phyloP scores from a whole-genome alignment of 1,140 invertebrate genomes.

The Parasteatoda tepidariorum region DNA sequence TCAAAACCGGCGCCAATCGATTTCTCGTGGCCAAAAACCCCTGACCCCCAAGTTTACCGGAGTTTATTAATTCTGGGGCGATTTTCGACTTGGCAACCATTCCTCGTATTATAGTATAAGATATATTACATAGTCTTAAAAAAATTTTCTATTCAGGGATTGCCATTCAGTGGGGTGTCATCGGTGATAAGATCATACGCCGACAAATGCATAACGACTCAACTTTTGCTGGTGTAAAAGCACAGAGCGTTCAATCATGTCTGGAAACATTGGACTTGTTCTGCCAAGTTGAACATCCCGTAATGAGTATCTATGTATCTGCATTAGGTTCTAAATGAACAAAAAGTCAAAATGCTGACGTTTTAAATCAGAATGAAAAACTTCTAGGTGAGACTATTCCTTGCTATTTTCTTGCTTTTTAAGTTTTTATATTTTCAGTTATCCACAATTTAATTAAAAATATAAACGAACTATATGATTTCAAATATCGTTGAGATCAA shows the following conservation, averaged over 20 bases:
- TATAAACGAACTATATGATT: too few species aligned
- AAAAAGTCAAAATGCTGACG: not conserved
- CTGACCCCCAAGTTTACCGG: too few species aligned
- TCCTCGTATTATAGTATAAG: too few species aligned
- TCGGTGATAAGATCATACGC: slow-evolving; percentile 92
- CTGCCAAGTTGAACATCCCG: slow-evolving; percentile 1
- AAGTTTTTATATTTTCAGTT: too few species aligned
- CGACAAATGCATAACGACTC: slow-evolving; percentile 76
- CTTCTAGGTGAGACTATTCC: slow-evolving; percentile 28
- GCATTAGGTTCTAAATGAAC: not conserved
- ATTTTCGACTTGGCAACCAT: too few species aligned
- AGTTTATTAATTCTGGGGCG: too few species aligned
- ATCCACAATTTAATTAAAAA: too few species aligned
- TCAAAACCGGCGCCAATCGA: too few species aligned
- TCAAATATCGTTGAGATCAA: too few species aligned
- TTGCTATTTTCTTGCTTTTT: too few species aligned
- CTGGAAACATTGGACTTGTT: slow-evolving; percentile 15
- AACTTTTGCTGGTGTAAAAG: slow-evolving; percentile 16
- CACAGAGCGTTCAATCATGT: slow-evolving; percentile 29
- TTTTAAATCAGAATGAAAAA: slow-evolving; percentile 2
- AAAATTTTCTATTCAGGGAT: slow-evolving; percentile 72
- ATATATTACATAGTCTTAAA: too few species aligned
- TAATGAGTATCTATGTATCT: slow-evolving; percentile 33
- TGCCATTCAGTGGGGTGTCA: slow-evolving; percentile 97
- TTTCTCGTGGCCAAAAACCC: too few species aligned